Evolutionary conservation across 2,888 invertebrate genomes (phyloP).

Genomic region (Conops quadrifasciatus): DNA sequence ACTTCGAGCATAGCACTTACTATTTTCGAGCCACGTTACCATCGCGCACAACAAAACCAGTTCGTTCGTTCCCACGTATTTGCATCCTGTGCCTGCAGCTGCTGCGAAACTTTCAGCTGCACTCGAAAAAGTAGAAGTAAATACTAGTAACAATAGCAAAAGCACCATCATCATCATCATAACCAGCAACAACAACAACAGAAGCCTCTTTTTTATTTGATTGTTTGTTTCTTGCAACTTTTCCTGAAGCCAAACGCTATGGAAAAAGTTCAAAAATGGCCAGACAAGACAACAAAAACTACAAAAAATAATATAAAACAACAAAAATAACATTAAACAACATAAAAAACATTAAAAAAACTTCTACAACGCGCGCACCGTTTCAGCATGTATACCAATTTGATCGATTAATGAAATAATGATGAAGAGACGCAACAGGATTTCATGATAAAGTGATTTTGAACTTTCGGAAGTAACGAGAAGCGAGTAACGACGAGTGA

Average conservation of each 20-base stretch:
- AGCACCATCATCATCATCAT: too few relatives aligned
- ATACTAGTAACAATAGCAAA: too few relatives aligned
- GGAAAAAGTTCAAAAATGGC: background rate
- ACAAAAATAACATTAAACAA: constrained; percentile 3
- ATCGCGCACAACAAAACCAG: constrained; percentile 3
- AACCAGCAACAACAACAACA: too few relatives aligned
- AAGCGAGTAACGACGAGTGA: background rate
- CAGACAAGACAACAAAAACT: background rate
- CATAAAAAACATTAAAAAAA: background rate
- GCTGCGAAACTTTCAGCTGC: constrained; percentile 24
- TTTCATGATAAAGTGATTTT: constrained; percentile 38
- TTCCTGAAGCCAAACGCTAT: constrained; percentile 7
- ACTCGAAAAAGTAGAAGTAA: background rate
- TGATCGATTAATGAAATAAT: constrained; percentile 36
- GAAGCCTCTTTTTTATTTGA: background rate
- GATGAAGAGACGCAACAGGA: constrained; percentile 26
- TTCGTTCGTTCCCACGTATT: constrained; percentile 24
- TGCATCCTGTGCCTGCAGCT: constrained; percentile 17
- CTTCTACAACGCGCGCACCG: background rate
- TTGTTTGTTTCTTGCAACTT: background rate
- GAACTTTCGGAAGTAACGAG: background rate
- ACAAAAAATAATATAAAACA: background rate
- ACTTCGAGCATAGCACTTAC: too few relatives aligned
- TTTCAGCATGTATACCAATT: constrained; percentile 28
- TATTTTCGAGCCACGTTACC: too few relatives aligned